Percentiles rank a stretch among this genome's conserved stretches.
Evolutionary conservation across 2,888 invertebrate genomes (phyloP).

Genomic region (Acronicta alni): DNA sequence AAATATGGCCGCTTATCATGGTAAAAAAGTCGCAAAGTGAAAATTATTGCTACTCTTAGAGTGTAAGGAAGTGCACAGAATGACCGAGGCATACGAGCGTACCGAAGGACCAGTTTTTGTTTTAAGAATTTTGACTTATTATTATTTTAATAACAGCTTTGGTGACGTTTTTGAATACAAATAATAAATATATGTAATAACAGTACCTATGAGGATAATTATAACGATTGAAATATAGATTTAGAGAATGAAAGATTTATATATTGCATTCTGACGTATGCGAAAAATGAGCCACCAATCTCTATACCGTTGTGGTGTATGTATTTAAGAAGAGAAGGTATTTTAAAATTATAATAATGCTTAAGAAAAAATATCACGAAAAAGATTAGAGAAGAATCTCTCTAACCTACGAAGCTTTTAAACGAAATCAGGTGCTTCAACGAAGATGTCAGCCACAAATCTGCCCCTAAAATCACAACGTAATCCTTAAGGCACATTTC

Average conservation of each 20-base stretch:
- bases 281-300: not conserved
- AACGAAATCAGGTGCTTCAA: slow-evolving; percentile 6
- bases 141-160: too few relatives aligned
- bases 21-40: slow-evolving; percentile 32
- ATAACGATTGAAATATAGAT: too few relatives aligned
- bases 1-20: slow-evolving; percentile 46
- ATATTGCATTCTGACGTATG: too few relatives aligned
- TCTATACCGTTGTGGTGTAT: not conserved
- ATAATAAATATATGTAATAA: too few relatives aligned
- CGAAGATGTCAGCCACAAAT: slow-evolving; percentile 26
- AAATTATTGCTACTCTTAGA: slow-evolving; percentile 39
- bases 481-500: slow-evolving; percentile 19
- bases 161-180: too few relatives aligned
- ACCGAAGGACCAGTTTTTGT: not conserved
- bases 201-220: too few relatives aligned
- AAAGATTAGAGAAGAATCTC: not conserved
- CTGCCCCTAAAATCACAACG: slow-evolving; percentile 7
- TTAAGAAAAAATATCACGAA: not conserved
- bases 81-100: not conserved
- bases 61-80: slow-evolving; percentile 7
- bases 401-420: not conserved
- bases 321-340: not conserved
- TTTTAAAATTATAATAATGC: not conserved
- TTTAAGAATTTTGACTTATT: too few relatives aligned
- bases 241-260: too few relatives aligned